Conservation (phyloP, 2,113 vertebrate species). For the Ailuropoda melanoleuca region DNA sequence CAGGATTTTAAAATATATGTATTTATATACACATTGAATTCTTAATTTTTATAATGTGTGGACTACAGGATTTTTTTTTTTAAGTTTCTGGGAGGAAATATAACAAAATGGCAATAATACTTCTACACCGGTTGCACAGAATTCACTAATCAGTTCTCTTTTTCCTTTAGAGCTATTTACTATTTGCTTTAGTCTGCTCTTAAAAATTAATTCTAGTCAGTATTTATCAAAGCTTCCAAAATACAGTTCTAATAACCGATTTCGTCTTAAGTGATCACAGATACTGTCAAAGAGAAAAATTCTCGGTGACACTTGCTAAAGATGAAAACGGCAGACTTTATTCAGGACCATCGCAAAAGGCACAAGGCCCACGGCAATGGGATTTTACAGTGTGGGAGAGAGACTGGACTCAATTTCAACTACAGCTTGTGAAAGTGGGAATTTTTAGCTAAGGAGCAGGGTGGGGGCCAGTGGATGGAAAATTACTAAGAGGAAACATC, state of each 20-base stretch:
- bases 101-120: not conserved
- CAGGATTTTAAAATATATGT: not conserved
- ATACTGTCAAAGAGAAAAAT: not conserved
- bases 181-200: not conserved
- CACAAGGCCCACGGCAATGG: not conserved
- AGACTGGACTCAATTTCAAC: not conserved
- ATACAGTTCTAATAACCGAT: not conserved
- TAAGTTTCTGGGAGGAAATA: not conserved
- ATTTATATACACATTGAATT: not conserved
- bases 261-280: not conserved
- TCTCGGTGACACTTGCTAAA: not conserved
- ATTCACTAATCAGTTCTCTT: not conserved
- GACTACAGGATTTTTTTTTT: not conserved
- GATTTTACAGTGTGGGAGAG: not conserved
- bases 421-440: not conserved
- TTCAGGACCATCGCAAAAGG: not conserved
- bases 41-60: not conserved
- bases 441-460: not conserved
- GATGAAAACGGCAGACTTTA: not conserved
- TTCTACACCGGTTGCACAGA: not conserved
- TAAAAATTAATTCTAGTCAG: not conserved
- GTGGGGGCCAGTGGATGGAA: not conserved
- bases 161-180: not conserved
- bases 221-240: constrained; percentile 12
- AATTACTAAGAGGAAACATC: not conserved